Evolutionary conservation across 2,113 vertebrate genomes (phyloP).

Genomic region (Amphiprion percula): DNA sequence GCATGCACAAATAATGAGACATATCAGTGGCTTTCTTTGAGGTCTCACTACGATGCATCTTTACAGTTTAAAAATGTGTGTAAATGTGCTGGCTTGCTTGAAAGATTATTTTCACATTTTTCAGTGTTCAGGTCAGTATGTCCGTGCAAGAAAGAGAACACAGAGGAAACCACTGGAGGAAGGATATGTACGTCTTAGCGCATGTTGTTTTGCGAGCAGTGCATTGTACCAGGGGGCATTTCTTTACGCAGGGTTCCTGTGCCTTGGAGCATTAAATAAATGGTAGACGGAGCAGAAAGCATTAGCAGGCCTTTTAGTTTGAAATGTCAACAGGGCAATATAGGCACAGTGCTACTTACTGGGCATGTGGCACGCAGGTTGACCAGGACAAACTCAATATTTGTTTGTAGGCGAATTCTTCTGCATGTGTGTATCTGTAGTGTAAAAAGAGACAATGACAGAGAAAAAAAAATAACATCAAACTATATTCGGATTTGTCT

Average conservation of each 20-base stretch:
- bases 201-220: constrained; percentile 18
- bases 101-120: constrained; percentile 23
- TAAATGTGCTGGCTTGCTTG: neutral
- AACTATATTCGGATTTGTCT: constrained; percentile 12
- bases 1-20: constrained; percentile 32
- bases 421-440: neutral
- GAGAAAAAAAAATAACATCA: neutral
- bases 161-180: neutral
- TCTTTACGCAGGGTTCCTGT: constrained; percentile 47
- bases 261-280: constrained; percentile 74
- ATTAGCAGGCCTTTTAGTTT: constrained; percentile 73
- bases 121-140: constrained; percentile 21
- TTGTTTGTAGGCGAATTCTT: constrained; percentile 1
- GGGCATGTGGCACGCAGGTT: constrained; percentile 36
- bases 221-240: constrained; percentile 48
- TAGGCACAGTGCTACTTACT: constrained; percentile 26
- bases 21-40: constrained; percentile 22
- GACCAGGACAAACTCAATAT: constrained; percentile 8
- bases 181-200: neutral
- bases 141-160: constrained; percentile 1
- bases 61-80: constrained; percentile 9
- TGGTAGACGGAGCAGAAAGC: constrained; percentile 70
- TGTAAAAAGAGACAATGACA: neutral
- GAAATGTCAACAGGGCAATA: constrained; percentile 60
- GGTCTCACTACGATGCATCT: constrained; percentile 19